Evolutionary conservation across 2,113 vertebrate species (phyloP).

Genomic region (Dendrocopos noguchii): DNA sequence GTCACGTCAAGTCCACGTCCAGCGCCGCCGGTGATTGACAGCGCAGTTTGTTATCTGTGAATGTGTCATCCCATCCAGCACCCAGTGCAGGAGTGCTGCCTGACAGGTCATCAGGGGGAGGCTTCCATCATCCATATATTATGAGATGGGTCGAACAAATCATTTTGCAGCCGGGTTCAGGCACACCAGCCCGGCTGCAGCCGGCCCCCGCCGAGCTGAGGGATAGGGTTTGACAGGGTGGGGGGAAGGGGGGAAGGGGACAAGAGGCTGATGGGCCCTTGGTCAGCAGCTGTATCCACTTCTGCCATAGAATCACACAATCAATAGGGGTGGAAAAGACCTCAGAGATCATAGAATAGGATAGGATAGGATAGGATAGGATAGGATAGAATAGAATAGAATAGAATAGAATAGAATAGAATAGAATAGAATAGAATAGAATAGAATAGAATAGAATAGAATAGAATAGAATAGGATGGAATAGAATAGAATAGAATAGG

Average conservation of each 20-base stretch:
- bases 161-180: neutral
- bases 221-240: neutral
- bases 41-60: conserved; percentile 49
- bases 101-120: conserved; percentile 47
- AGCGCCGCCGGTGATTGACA: conserved; percentile 36
- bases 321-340: too few species aligned
- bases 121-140: conserved; percentile 34
- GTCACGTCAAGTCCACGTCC: conserved; percentile 32
- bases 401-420: too few species aligned
- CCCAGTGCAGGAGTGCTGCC: conserved; percentile 18
- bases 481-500: too few species aligned
- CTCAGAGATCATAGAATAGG: too few species aligned
- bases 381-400: too few species aligned
- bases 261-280: neutral
- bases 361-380: too few species aligned
- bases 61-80: conserved; percentile 46
- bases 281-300: neutral
- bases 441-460: too few species aligned
- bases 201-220: neutral
- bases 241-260: neutral
- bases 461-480: too few species aligned
- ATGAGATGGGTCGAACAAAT: conserved; percentile 2
- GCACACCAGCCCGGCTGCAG: neutral
- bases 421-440: too few species aligned
- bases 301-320: neutral